Percentiles rank a stretch among this genome's conserved stretches.
Evolutionary conservation across 2,888 invertebrate genomes (phyloP).

Genomic region (Gordius sp.): DNA sequence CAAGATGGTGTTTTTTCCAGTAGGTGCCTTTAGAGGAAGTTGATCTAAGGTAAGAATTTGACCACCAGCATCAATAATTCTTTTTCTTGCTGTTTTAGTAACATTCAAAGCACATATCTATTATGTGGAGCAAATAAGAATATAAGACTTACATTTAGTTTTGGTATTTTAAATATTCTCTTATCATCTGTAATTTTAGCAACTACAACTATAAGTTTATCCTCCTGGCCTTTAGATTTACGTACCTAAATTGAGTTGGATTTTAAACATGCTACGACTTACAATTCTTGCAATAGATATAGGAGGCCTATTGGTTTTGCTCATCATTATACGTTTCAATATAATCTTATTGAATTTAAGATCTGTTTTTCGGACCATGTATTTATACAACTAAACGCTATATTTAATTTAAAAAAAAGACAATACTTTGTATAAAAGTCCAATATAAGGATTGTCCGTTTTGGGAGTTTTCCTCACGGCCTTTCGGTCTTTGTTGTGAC

Average conservation of each 20-base stretch:
- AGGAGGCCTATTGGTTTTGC: slow-evolving; percentile 72
- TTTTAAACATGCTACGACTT: slow-evolving; percentile 11
- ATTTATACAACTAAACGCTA: slow-evolving; percentile 58
- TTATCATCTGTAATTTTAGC: slow-evolving; percentile 81
- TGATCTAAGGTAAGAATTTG: slow-evolving; percentile 90
- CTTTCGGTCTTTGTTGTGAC: background rate
- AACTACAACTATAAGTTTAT: slow-evolving; percentile 66
- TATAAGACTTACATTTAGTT: slow-evolving; percentile 41
- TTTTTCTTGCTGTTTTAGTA: slow-evolving; percentile 71
- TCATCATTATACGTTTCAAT: slow-evolving; percentile 81
- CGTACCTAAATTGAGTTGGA: slow-evolving; percentile 32
- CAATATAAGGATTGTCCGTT: slow-evolving; percentile 14
- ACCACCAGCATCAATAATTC: slow-evolving; percentile 80
- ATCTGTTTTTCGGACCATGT: slow-evolving; percentile 74
- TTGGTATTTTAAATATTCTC: slow-evolving; percentile 64
- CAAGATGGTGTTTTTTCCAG: slow-evolving; percentile 70
- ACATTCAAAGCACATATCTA: slow-evolving; percentile 67
- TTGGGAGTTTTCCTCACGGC: slow-evolving; percentile 9
- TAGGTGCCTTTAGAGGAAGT: slow-evolving; percentile 66
- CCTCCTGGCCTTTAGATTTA: slow-evolving; percentile 60
- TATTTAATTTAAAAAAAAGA: background rate
- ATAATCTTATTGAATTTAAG: slow-evolving; percentile 86
- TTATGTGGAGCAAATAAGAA: slow-evolving; percentile 13
- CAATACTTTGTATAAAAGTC: background rate
- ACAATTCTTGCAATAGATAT: slow-evolving; percentile 61